phyloP scores from a whole-genome alignment of 2,797 vertebrate genomes.

The Chaunax sp. region DNA sequence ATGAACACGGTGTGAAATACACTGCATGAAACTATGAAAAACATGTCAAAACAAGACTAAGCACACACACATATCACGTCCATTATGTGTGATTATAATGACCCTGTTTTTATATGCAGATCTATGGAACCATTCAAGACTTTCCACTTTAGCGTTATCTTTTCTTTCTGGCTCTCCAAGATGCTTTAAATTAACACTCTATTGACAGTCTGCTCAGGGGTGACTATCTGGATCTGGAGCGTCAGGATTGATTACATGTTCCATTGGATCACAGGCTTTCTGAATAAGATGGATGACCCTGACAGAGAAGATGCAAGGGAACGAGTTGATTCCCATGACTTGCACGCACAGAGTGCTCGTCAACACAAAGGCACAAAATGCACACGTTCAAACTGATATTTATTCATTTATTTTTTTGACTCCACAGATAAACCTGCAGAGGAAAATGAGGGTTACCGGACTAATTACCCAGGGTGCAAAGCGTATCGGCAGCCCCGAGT shows the following conservation, averaged over 20 bases:
- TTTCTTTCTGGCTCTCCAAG: conserved; percentile 38
- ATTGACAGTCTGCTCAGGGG: conserved; percentile 58
- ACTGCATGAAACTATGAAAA: conserved; percentile 6
- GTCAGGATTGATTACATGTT: conserved; percentile 72
- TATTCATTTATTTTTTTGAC: conserved; percentile 7
- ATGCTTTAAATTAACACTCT: conserved; percentile 54
- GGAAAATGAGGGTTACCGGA: conserved; percentile 97
- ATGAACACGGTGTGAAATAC: neutral
- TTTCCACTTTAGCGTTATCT: conserved; percentile 26
- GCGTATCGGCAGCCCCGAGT: conserved; percentile 97
- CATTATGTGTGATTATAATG: conserved; percentile 15
- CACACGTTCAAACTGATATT: neutral
- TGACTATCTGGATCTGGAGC: conserved; percentile 62
- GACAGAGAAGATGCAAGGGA: conserved; percentile 62
- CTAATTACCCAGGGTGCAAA: conserved; percentile 99
- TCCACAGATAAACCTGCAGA: conserved; percentile 96
- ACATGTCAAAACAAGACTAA: no score
- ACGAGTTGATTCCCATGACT: conserved; percentile 53
- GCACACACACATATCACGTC: neutral
- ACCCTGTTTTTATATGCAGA: conserved; percentile 17
- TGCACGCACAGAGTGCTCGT: neutral
- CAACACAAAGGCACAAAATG: neutral
- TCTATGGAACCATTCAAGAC: conserved; percentile 55
- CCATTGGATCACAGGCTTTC: conserved; percentile 61
- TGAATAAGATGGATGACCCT: conserved; percentile 74